phyloP scores from a whole-genome alignment of 2,888 invertebrate genomes.

The Omphaloscelis lunosa region DNA sequence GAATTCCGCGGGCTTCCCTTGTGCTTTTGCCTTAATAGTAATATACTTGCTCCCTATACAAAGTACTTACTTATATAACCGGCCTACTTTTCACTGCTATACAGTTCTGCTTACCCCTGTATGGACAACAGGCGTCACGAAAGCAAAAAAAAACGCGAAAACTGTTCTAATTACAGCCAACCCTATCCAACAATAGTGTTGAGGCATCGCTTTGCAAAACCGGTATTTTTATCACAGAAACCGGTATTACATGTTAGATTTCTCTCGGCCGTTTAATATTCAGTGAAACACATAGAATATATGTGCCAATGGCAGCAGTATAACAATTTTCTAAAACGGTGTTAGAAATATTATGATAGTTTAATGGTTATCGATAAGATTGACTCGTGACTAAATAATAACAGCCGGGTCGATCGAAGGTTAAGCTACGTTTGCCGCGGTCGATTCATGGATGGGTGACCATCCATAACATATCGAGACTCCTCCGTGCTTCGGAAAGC shows the following conservation, averaged over 20 bases:
- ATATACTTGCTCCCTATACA: too few species aligned
- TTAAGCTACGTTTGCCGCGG: neutral
- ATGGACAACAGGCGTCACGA: too few species aligned
- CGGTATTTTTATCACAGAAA: slow-evolving; percentile 57
- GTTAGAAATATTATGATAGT: neutral
- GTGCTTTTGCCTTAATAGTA: too few species aligned
- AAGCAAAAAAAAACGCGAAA: neutral
- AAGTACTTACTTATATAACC: too few species aligned
- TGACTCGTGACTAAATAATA: too few species aligned
- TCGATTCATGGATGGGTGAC: neutral
- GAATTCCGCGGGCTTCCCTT: too few species aligned
- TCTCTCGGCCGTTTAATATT: slow-evolving; percentile 59
- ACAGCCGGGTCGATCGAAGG: neutral
- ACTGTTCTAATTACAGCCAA: slow-evolving; percentile 11
- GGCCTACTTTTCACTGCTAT: too few species aligned
- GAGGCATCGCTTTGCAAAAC: slow-evolving; percentile 41
- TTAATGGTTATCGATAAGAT: neutral
- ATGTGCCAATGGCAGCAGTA: slow-evolving; percentile 40
- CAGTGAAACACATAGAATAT: slow-evolving; percentile 48
- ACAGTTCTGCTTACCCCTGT: too few species aligned
- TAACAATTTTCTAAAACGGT: slow-evolving; percentile 41
- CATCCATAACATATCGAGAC: too few species aligned
- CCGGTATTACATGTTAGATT: slow-evolving; percentile 62
- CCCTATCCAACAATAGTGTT: slow-evolving; percentile 55
- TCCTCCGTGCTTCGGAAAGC: too few species aligned